Conservation (phyloP, 2,888 invertebrate species). For the Dichetophora obliterata region DNA sequence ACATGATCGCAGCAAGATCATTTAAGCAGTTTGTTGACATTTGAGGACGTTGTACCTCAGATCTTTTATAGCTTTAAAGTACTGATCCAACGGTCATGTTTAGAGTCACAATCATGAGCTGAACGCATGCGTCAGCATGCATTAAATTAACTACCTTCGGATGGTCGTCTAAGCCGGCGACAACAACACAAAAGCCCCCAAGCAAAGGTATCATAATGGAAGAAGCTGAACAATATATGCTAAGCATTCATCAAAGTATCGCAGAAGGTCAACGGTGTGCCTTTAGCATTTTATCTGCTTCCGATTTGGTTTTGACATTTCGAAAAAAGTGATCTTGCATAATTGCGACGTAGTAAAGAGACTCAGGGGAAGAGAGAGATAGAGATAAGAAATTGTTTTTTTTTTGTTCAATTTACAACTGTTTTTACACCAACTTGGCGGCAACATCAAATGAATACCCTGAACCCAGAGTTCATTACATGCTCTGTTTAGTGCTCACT, state of each 20-base stretch:
- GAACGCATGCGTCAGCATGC: neutral
- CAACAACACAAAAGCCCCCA: neutral
- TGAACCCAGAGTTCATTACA: neutral
- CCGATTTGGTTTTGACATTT: constrained; percentile 20
- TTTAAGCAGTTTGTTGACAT: constrained; percentile 38
- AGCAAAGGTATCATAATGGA: neutral
- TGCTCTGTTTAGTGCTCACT: neutral
- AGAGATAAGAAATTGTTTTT: too few species aligned
- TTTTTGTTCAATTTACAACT: too few species aligned
- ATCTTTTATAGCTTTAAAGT: neutral
- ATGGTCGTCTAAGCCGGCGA: neutral
- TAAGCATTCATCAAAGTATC: neutral
- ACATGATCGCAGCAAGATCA: neutral
- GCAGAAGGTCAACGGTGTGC: neutral
- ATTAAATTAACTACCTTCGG: neutral
- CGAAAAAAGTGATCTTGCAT: constrained; percentile 63
- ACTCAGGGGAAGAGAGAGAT: neutral
- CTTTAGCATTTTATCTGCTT: neutral
- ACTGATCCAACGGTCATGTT: constrained; percentile 29
- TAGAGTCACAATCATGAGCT: constrained; percentile 34
- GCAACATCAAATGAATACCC: neutral
- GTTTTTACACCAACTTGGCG: neutral
- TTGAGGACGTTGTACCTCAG: neutral
- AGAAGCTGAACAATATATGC: neutral
- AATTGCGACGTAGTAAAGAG: constrained; percentile 49